Percentiles rank a stretch among this genome's conserved stretches.
These are phyloP conservation scores for Linnaemya vulpina DNA, from an alignment of 2,888 invertebrate genomes.

Conservation along the genomic window DNA sequence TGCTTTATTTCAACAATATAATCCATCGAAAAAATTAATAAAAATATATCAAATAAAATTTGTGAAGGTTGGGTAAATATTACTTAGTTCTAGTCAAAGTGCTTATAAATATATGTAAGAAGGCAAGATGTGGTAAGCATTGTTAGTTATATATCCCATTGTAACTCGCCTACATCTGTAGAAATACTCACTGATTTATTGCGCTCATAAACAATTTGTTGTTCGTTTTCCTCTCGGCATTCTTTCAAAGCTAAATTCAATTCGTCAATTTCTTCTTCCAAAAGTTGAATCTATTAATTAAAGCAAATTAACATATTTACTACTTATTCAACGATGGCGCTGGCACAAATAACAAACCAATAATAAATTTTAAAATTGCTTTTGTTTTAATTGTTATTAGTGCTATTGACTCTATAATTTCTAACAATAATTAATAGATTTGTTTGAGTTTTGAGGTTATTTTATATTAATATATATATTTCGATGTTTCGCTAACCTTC, in stretches of 20 bases:
- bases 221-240: conserved; percentile 84
- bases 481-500: no score
- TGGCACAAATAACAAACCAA: no score
- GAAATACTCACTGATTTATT: conserved; percentile 85
- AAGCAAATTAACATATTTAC: background rate
- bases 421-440: no score
- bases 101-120: conserved; percentile 35
- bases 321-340: no score
- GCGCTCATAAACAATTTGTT: conserved; percentile 84
- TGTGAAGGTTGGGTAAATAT: conserved; percentile 5
- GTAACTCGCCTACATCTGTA: conserved; percentile 76
- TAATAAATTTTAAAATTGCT: no score
- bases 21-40: background rate
- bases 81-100: conserved; percentile 35
- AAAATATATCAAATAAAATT: conserved; percentile 26
- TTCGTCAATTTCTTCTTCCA: conserved; percentile 89
- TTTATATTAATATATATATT: no score
- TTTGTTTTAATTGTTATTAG: no score
- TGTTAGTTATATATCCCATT: conserved; percentile 75
- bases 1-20: conserved; percentile 18
- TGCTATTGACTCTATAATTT: no score
- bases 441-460: no score
- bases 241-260: conserved; percentile 87
- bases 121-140: conserved; percentile 29
- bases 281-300: conserved; percentile 84